phyloP scores from a whole-genome alignment of 2,797 vertebrate species.

The Siniperca obscura region DNA sequence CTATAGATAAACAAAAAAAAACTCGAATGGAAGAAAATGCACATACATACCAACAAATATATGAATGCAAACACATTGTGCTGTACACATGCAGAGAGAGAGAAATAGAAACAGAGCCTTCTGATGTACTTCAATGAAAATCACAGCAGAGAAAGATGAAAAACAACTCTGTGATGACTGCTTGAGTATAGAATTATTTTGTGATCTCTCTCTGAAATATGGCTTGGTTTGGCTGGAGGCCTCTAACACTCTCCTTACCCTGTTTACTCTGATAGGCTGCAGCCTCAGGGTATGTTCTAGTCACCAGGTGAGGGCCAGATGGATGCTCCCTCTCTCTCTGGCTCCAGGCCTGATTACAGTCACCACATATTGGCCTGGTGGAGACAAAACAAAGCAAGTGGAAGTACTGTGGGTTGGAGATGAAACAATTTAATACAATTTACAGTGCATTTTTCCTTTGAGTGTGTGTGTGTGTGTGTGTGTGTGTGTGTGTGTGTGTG shows the following conservation, averaged over 20 bases:
- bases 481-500: not conserved
- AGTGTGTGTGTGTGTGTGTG: not conserved
- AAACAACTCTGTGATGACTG: constrained; percentile 1
- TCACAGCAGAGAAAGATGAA: constrained; percentile 38
- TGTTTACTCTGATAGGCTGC: constrained; percentile 44
- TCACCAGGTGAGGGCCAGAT: constrained; percentile 61
- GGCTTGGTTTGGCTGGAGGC: constrained; percentile 45
- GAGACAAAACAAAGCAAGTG: constrained; percentile 52
- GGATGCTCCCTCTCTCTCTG: constrained; percentile 34
- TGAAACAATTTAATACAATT: constrained; percentile 20
- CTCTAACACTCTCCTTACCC: constrained; percentile 21
- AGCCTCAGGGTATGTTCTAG: constrained; percentile 34
- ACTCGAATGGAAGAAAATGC: not conserved
- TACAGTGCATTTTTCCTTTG: not conserved
- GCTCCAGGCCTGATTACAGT: constrained; percentile 58
- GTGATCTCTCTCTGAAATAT: constrained; percentile 32
- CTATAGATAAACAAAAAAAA: not conserved
- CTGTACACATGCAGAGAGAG: not conserved
- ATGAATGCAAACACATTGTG: not conserved
- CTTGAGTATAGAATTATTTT: constrained; percentile 28
- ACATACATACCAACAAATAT: constrained; percentile 5
- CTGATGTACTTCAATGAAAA: constrained; percentile 29
- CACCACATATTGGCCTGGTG: constrained; percentile 34
- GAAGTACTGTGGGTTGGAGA: constrained; percentile 31
- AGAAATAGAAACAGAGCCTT: not conserved